These are phyloP conservation scores for Ammodytes marinus DNA, from an alignment of 2,113 vertebrate genomes.

Conservation along the genomic window DNA sequence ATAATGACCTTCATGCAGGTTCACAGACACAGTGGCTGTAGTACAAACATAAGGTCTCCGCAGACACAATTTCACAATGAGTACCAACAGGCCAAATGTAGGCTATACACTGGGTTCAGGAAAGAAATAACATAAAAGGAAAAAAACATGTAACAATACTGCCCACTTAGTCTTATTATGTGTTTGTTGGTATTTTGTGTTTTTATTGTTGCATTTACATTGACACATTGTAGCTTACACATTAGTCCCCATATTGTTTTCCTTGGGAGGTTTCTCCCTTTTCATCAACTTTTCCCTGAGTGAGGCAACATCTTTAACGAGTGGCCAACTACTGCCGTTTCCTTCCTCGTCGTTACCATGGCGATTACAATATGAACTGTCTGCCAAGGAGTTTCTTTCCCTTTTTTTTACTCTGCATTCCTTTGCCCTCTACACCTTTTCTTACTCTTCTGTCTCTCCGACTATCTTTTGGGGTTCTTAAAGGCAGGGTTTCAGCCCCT, in stretches of 20 bases:
- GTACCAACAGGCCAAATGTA: background rate
- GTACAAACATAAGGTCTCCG: background rate
- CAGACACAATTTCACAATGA: too few species aligned
- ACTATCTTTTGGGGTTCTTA: constrained; percentile 59
- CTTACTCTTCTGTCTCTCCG: constrained; percentile 34
- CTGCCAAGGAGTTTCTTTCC: constrained; percentile 33
- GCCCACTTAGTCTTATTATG: background rate
- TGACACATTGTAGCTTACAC: background rate
- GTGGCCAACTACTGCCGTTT: constrained; percentile 5
- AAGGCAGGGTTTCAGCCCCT: constrained; percentile 57
- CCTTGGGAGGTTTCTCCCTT: background rate
- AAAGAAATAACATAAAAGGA: background rate
- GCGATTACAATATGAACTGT: constrained; percentile 44
- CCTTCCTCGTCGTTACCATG: constrained; percentile 52
- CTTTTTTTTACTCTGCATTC: constrained; percentile 34
- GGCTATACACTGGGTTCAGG: too few species aligned
- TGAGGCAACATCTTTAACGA: background rate
- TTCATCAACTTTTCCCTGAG: constrained; percentile 7
- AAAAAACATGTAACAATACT: background rate
- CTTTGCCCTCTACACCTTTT: constrained; percentile 47
- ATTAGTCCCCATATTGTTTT: background rate
- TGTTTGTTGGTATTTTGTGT: background rate
- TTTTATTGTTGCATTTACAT: constrained; percentile 1
- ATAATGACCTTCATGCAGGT: too few species aligned
- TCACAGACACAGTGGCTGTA: background rate